Conservation (phyloP, 1,140 invertebrate species). For the Rhyacophila brunnea region DNA sequence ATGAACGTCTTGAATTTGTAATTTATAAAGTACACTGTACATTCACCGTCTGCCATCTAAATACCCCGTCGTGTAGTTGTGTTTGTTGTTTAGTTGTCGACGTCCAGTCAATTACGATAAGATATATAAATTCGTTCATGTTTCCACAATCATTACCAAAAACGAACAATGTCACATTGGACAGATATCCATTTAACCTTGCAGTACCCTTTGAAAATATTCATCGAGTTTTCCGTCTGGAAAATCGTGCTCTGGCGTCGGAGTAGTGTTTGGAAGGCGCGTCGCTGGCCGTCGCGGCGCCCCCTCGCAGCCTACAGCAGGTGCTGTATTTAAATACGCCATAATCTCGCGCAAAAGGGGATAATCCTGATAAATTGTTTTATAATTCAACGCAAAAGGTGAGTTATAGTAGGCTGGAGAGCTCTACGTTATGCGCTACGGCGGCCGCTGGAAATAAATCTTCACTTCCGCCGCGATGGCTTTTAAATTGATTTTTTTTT, state of each 20-base stretch:
- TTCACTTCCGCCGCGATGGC: background rate
- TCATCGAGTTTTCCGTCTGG: background rate
- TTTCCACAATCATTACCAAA: too few species aligned
- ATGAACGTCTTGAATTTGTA: too few species aligned
- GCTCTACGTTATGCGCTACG: conserved; percentile 26
- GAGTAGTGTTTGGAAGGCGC: background rate
- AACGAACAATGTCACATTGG: too few species aligned
- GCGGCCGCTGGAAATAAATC: background rate
- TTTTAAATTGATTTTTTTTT: background rate
- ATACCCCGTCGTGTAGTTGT: too few species aligned
- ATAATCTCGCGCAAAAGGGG: conserved; percentile 34
- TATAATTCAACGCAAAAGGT: conserved; percentile 36
- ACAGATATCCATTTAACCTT: too few species aligned
- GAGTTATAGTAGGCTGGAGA: conserved; percentile 33
- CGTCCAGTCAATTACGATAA: too few species aligned
- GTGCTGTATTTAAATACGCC: conserved; percentile 35
- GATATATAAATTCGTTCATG: too few species aligned
- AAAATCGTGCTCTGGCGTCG: too few species aligned
- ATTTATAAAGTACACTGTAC: too few species aligned
- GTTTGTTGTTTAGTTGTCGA: too few species aligned
- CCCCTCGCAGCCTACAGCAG: conserved; percentile 18
- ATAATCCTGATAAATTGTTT: conserved; percentile 37
- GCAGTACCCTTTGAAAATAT: background rate
- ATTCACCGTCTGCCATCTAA: too few species aligned
- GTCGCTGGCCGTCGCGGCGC: background rate